These are phyloP conservation scores for Acleris holmiana DNA, from an alignment of 2,888 invertebrate genomes.

Conservation along the genomic window DNA sequence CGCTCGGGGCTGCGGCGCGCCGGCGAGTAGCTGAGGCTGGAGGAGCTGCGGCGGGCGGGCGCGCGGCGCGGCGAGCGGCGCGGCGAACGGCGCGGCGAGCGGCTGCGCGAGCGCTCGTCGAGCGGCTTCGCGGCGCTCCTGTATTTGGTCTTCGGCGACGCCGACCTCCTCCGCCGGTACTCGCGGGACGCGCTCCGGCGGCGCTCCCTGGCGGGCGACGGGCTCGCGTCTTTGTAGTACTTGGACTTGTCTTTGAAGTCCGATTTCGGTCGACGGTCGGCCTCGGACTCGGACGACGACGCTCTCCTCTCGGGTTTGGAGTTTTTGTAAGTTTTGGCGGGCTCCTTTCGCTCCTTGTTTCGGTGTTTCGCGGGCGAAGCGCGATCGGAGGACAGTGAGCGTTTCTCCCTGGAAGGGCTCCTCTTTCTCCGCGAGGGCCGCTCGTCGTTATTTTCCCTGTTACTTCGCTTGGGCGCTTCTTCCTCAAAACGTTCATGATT, in stretches of 20 bases:
- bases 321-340: slow-evolving; percentile 59
- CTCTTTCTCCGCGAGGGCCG: slow-evolving; percentile 53
- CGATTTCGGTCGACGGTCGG: slow-evolving; percentile 47
- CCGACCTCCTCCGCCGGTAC: slow-evolving; percentile 54
- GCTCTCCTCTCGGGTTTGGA: slow-evolving; percentile 52
- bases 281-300: slow-evolving; percentile 66
- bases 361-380: slow-evolving; percentile 53
- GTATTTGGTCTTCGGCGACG: slow-evolving; percentile 53
- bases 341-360: slow-evolving; percentile 56
- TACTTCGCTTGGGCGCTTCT: slow-evolving; percentile 46
- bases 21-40: slow-evolving; percentile 88
- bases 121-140: slow-evolving; percentile 53
- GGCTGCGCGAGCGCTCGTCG: slow-evolving; percentile 48
- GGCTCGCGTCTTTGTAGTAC: slow-evolving; percentile 55
- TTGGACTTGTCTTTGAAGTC: slow-evolving; percentile 56
- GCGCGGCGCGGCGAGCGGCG: neutral
- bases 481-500: slow-evolving; percentile 50
- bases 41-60: slow-evolving; percentile 62
- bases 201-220: slow-evolving; percentile 49
- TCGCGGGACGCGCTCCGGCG: slow-evolving; percentile 59
- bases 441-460: slow-evolving; percentile 49
- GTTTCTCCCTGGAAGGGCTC: slow-evolving; percentile 57
- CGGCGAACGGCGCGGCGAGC: slow-evolving; percentile 8
- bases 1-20: slow-evolving; percentile 88
- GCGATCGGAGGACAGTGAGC: slow-evolving; percentile 60